Conservation (phyloP, 2,797 vertebrate genomes). For the Rhinella marina region DNA sequence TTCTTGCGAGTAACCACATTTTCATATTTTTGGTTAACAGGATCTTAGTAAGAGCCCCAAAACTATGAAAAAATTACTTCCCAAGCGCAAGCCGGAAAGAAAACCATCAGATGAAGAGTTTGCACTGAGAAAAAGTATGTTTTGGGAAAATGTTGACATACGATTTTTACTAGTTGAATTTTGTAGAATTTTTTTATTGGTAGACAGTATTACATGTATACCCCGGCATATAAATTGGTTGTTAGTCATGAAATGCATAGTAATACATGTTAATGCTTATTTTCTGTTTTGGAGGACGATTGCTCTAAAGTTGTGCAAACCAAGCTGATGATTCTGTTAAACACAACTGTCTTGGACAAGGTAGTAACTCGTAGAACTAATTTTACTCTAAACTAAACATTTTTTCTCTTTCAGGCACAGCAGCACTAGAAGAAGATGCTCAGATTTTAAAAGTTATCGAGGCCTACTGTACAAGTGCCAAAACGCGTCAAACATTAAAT, state of each 20-base stretch:
- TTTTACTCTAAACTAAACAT: background rate
- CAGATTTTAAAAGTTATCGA: conserved; percentile 99
- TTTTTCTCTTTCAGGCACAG: conserved; percentile 81
- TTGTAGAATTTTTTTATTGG: background rate
- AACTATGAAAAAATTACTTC: conserved; percentile 96
- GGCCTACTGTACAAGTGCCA: conserved; percentile 98
- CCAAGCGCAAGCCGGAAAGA: conserved; percentile 94
- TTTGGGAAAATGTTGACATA: background rate
- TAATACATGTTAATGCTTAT: background rate
- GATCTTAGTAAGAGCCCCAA: conserved; percentile 99
- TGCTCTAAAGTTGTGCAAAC: too few species aligned
- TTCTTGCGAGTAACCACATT: background rate
- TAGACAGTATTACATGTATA: background rate
- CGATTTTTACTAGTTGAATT: background rate
- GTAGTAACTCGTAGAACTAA: background rate
- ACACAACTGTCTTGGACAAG: too few species aligned
- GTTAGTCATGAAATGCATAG: background rate
- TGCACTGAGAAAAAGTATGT: conserved; percentile 93
- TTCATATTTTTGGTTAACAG: conserved; percentile 68
- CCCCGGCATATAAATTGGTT: background rate
- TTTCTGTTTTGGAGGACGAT: too few species aligned
- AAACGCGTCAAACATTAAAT: conserved; percentile 97
- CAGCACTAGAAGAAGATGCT: conserved; percentile 95
- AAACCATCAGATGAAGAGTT: conserved; percentile 98
- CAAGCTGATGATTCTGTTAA: too few species aligned